Evolutionary conservation across 2,888 invertebrate genomes (phyloP).

Genomic region (Oscheius sp.): DNA sequence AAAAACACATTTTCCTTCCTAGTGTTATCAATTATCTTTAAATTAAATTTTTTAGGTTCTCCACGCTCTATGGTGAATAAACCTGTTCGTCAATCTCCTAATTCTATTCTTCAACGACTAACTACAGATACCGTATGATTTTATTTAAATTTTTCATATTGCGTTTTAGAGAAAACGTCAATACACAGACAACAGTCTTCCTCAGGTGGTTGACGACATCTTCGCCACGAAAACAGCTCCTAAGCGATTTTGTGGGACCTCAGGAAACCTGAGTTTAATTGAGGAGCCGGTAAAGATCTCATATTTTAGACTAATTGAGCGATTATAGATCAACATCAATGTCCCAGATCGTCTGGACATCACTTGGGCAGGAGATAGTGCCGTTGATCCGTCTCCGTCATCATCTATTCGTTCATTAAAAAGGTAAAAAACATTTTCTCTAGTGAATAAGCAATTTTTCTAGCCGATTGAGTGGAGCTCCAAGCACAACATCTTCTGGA

Average conservation of each 20-base stretch:
- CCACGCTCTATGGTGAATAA: too few relatives aligned
- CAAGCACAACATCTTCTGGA: conserved; percentile 23
- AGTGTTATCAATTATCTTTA: too few relatives aligned
- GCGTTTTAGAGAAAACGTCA: conserved; percentile 19
- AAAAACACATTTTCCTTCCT: too few relatives aligned
- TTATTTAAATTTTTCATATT: too few relatives aligned
- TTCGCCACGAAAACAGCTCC: background rate
- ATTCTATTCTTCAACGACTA: too few relatives aligned
- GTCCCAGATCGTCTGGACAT: conserved; percentile 23
- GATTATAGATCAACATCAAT: conserved; percentile 12
- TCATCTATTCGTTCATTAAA: conserved; percentile 19
- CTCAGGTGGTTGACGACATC: conserved; percentile 13
- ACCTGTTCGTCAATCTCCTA: too few relatives aligned
- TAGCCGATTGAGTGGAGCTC: conserved; percentile 24
- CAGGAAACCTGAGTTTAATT: conserved; percentile 25
- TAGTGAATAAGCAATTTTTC: background rate
- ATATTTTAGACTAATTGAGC: background rate
- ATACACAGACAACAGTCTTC: background rate
- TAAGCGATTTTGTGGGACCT: conserved; percentile 19
- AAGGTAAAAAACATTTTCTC: conserved; percentile 10
- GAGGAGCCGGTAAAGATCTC: conserved; percentile 32
- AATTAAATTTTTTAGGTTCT: too few relatives aligned
- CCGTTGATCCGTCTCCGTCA: conserved; percentile 11
- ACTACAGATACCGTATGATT: too few relatives aligned
- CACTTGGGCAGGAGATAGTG: conserved; percentile 23